Conservation (phyloP, 2,888 invertebrate species). For the Phymatocera aterrima region DNA sequence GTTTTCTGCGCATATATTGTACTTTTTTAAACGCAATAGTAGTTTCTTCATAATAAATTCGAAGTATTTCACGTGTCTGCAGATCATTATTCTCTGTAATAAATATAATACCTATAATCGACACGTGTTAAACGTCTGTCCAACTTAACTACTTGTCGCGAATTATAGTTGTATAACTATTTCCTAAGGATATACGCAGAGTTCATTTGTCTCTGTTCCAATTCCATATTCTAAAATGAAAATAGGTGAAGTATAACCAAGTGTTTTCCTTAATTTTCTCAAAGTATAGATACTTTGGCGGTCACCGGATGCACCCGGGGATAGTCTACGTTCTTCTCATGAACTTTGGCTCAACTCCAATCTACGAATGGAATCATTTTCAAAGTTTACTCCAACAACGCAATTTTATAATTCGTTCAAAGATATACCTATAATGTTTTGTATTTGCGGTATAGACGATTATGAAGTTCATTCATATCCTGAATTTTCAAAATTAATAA, state of each 20-base stretch:
- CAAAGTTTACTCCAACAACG: conserved; percentile 25
- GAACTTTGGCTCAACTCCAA: conserved; percentile 20
- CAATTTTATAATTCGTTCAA: not conserved
- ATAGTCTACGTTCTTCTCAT: conserved; percentile 17
- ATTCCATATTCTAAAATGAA: not conserved
- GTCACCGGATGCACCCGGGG: conserved; percentile 9
- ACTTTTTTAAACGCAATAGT: conserved; percentile 1
- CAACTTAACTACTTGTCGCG: not conserved
- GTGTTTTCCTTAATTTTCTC: conserved; percentile 27
- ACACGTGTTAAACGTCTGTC: conserved; percentile 27
- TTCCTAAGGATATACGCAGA: conserved; percentile 10
- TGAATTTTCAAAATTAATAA: not conserved
- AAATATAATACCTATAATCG: too few relatives aligned
- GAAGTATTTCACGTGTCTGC: not conserved
- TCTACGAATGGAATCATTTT: conserved; percentile 37
- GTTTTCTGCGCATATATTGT: conserved; percentile 3
- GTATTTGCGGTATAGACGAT: not conserved
- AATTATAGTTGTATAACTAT: not conserved
- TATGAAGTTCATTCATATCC: not conserved
- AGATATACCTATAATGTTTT: not conserved
- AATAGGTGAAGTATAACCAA: not conserved
- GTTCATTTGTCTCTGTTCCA: conserved; percentile 34
- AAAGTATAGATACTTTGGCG: conserved; percentile 20
- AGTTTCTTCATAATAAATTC: not conserved
- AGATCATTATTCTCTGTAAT: not conserved